Conservation (phyloP, 37 sponge, comb jelly and placozoan species). For the Aphrocallistes beatrix region DNA sequence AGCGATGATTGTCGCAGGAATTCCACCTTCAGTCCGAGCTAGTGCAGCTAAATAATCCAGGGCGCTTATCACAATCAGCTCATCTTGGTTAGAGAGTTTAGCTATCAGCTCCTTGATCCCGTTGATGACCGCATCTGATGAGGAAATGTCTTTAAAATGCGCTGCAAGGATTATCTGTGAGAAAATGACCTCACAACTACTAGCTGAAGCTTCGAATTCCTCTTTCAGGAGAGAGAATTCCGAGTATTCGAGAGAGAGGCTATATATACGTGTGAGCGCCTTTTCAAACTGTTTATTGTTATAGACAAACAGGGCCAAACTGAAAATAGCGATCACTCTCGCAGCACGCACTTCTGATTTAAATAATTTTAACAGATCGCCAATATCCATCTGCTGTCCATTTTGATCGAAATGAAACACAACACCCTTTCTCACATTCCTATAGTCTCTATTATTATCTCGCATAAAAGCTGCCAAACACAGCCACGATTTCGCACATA, state of each 20-base stretch:
- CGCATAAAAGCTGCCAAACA: neutral
- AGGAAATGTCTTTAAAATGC: neutral
- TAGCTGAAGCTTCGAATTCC: neutral
- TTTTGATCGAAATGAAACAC: neutral
- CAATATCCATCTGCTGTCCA: neutral
- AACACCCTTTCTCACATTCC: neutral
- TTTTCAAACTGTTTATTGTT: neutral
- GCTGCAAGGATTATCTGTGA: neutral
- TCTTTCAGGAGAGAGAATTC: neutral
- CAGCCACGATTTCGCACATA: neutral
- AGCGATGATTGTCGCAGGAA: constrained; percentile 21
- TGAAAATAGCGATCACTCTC: neutral
- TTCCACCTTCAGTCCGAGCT: constrained; percentile 22
- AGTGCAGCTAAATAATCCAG: constrained; percentile 25
- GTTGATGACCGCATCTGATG: neutral
- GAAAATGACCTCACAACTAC: neutral
- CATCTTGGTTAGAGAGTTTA: neutral
- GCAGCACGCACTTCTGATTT: neutral
- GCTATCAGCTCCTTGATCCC: neutral
- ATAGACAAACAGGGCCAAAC: neutral
- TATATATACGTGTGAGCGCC: neutral
- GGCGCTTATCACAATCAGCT: neutral
- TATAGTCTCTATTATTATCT: neutral
- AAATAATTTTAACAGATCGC: neutral
- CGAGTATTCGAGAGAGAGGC: neutral